phyloP scores from a whole-genome alignment of 2,888 invertebrate genomes.

The Mythimna vitellina region DNA sequence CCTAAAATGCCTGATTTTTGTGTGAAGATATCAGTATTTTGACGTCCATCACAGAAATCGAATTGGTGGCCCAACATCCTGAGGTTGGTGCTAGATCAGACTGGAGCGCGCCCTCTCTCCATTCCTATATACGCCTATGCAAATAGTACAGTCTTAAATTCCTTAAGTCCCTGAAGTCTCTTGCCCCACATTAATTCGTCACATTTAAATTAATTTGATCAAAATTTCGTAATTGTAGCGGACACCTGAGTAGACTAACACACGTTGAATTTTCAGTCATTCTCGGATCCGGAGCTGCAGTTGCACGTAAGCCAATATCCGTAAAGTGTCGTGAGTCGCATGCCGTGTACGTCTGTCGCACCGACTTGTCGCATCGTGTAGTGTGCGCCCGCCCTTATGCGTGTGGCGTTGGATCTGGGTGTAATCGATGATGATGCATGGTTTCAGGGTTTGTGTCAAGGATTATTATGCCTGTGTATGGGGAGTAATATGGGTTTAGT shows the following conservation, averaged over 20 bases:
- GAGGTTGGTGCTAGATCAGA: no score
- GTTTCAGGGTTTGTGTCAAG: slow-evolving; percentile 29
- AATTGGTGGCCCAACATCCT: no score
- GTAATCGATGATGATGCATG: slow-evolving; percentile 35
- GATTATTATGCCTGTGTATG: slow-evolving; percentile 27
- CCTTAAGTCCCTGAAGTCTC: no score
- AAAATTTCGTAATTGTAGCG: slow-evolving; percentile 54
- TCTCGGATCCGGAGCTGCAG: slow-evolving; percentile 88
- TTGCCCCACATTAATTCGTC: slow-evolving; percentile 37
- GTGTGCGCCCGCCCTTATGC: slow-evolving; percentile 50
- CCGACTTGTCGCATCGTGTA: slow-evolving; percentile 71
- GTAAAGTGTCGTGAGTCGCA: slow-evolving; percentile 87
- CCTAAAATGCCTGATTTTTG: no score
- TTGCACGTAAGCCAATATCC: slow-evolving; percentile 87
- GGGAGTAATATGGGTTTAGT: slow-evolving; percentile 17
- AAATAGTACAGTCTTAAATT: no score
- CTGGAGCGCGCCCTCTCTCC: no score
- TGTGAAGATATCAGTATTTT: no score
- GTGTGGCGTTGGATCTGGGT: slow-evolving; percentile 53
- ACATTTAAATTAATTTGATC: slow-evolving; percentile 41
- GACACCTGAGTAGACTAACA: slow-evolving; percentile 86
- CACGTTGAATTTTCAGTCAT: slow-evolving; percentile 88
- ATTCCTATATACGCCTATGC: no score
- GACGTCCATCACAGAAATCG: no score
- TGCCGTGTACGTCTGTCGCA: slow-evolving; percentile 83